These are phyloP conservation scores for Phylloscopus whistleri DNA, from an alignment of 2,113 vertebrate genomes.

Conservation along the genomic window DNA sequence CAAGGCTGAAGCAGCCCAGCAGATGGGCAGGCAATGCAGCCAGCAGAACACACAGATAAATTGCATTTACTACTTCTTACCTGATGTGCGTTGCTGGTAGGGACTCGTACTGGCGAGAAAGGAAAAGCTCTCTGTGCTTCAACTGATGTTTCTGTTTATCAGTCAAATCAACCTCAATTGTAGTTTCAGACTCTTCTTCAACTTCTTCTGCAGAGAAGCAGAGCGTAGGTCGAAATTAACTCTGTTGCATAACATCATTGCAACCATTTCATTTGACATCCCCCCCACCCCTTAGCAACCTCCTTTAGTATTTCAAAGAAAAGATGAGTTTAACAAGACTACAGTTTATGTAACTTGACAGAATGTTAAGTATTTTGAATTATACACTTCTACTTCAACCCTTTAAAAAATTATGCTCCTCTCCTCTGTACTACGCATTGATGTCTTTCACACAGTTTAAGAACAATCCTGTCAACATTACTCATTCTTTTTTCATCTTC, in stretches of 20 bases:
- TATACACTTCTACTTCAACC: neutral
- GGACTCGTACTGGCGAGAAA: conserved; percentile 95
- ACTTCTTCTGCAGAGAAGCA: conserved; percentile 87
- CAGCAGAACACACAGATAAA: neutral
- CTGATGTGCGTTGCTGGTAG: conserved; percentile 94
- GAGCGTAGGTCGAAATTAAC: conserved; percentile 54
- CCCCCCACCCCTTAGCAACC: conserved; percentile 14
- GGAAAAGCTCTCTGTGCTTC: conserved; percentile 94
- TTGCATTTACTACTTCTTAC: conserved; percentile 62
- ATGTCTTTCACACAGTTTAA: neutral
- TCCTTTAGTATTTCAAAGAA: conserved; percentile 19
- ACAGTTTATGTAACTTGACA: conserved; percentile 41
- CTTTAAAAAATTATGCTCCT: neutral
- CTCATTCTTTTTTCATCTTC: neutral
- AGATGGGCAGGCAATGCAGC: neutral
- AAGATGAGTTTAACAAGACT: conserved; percentile 6
- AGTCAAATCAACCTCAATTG: conserved; percentile 86
- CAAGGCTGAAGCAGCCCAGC: neutral
- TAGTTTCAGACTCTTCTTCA: conserved; percentile 93
- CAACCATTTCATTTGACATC: conserved; percentile 29
- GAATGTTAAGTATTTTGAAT: conserved; percentile 30
- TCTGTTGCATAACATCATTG: conserved; percentile 33
- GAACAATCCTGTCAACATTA: neutral
- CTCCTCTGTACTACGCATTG: neutral
- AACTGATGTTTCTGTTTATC: conserved; percentile 98